Evolutionary conservation across 2,113 vertebrate species (phyloP).

Genomic region (Craseonycteris thonglongyai): DNA sequence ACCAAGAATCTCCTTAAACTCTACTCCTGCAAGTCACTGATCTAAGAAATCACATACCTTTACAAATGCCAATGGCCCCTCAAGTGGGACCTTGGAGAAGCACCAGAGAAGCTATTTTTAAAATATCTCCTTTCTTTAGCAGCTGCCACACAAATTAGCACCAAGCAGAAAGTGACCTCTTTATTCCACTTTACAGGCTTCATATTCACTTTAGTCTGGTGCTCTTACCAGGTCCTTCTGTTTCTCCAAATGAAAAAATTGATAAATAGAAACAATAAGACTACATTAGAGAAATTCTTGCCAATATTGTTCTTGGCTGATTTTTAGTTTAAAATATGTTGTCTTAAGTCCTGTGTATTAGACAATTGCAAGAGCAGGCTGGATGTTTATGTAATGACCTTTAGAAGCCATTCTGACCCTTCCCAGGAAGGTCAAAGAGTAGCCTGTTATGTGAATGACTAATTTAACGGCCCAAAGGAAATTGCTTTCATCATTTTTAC

Average conservation of each 20-base stretch:
- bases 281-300: not conserved
- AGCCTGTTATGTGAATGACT: slow-evolving; percentile 33
- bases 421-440: slow-evolving; percentile 60
- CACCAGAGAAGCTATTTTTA: not conserved
- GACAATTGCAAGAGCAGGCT: not conserved
- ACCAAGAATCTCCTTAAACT: not conserved
- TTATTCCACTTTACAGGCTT: not conserved
- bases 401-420: slow-evolving; percentile 25
- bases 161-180: slow-evolving; percentile 22
- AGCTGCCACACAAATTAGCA: not conserved
- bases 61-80: not conserved
- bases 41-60: not conserved
- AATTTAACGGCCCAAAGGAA: slow-evolving; percentile 60
- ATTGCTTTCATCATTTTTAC: slow-evolving; percentile 50
- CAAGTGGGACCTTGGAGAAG: not conserved
- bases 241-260: slow-evolving; percentile 10
- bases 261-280: not conserved
- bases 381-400: slow-evolving; percentile 10
- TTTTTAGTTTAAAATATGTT: slow-evolving; percentile 3
- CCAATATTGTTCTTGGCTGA: not conserved
- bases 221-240: not conserved
- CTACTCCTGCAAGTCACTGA: not conserved
- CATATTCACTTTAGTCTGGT: not conserved
- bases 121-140: not conserved
- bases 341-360: not conserved